Percentiles rank a stretch among this genome's conserved stretches.
Evolutionary conservation across 2,797 vertebrate genomes (phyloP).

Genomic region (Nasua narica): DNA sequence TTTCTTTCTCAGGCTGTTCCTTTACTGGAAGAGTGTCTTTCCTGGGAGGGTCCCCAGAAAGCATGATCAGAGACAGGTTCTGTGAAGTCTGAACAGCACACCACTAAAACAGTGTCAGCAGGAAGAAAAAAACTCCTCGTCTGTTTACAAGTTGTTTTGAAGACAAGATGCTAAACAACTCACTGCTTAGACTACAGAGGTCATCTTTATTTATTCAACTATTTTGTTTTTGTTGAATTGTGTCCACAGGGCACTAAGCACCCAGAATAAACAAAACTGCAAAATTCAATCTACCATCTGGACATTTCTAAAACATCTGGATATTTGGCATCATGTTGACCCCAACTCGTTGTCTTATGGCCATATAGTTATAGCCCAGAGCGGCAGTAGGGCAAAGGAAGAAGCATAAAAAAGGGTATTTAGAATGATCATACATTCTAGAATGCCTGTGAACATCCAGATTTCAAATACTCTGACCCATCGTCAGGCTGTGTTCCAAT

Average conservation of each 20-base stretch:
- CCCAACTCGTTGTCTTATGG: not conserved
- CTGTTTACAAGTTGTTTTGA: not conserved
- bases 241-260: not conserved
- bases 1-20: not conserved
- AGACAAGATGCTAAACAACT: not conserved
- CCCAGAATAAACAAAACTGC: conserved; percentile 25
- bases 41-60: not conserved
- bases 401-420: not conserved
- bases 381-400: not conserved
- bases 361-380: not conserved
- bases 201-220: not conserved
- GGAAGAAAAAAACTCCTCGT: not conserved
- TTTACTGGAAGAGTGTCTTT: not conserved
- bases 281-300: conserved; percentile 11
- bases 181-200: not conserved
- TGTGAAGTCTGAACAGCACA: not conserved
- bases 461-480: not conserved
- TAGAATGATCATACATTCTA: accelerated
- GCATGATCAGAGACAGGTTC: not conserved
- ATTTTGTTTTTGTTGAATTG: not conserved
- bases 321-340: not conserved
- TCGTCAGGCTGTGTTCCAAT: not conserved
- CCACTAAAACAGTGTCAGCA: not conserved
- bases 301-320: conserved; percentile 44
- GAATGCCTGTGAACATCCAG: not conserved